Base-by-base conservation (phyloP, 2,113 vertebrate genomes). In the Columba livia region DNA sequence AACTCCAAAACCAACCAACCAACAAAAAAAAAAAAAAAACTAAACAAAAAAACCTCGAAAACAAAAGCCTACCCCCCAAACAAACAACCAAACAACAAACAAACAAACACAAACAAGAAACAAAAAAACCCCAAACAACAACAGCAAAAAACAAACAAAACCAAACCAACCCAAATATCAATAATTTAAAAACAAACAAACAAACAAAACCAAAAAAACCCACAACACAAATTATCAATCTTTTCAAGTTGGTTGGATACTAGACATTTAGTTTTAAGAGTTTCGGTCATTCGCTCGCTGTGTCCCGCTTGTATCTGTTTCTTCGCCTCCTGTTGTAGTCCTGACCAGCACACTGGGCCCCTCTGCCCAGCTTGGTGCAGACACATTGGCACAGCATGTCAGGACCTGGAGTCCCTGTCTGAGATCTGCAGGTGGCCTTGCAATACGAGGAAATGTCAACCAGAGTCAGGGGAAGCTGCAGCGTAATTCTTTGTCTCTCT, bases 161-260 rank as follows among this genome's bases (percentile, higher is more conserved):
- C 9, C 40, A 40, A 40, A 40, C 40, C 40, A 38, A 38, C 38
- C 5, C 12, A 40, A 40, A 40, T 40, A 40, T 12, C 5, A 40
- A 40, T 40, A 40, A 40, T 40, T 40, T 38, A 4, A 38, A 38
- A 38, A 38, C 38, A 38, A 38, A 38, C 38, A 40, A 40, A 40
- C 12, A 40, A 14, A 40, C 12, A 40, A 36, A 14, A 42, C 40
- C 38, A 44, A 44, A 44, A 44, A 44, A 50, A 4, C 60, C 25
- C 28, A 1, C 70, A 5, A 16, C 28, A 3, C 25, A 15, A 21
- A 4, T 44, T 3, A 10, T 10, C 31, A 0, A 2, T 2, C 32
- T 9, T 7, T 4, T 2, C 23, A 5, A 6, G 36, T 0, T 12
- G 44, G 12, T 4, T 9, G 1, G 4, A 3, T 0, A 1, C 28